Evolutionary conservation across 2,113 vertebrate species (phyloP), one percentile per base, ranked within the genome.

Genomic region (Heterotilapia buettikoferi): DNA sequence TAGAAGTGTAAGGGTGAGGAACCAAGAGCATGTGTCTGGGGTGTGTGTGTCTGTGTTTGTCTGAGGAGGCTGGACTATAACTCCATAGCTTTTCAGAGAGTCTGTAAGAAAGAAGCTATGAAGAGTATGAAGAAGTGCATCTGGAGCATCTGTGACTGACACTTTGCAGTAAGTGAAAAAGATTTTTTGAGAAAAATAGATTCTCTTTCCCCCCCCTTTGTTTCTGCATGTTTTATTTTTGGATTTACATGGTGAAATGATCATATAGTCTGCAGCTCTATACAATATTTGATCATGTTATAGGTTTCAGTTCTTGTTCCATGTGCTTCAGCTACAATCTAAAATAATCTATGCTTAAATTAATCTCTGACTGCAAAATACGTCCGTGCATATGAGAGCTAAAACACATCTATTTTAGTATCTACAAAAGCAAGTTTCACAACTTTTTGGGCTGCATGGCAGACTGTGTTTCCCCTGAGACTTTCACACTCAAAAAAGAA

Each of bases 191-290:
- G 4, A 78, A 19, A 31, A 50, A 78, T 50, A 31, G 26, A 12
- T 73, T 26, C 1, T 71, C 38, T 47, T 11, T 4, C 0, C 0
- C 6, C 16, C 6, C 26, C 3, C 26, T 33, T 31, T 31, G 45
- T 52, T 50, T 33, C 26, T 33, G 18, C 45, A 52, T 31, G 45
- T 52, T 76, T 76, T 29, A 19, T 50, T 50, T 29, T n/a, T 47
- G 9, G 43, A 50, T 50, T 50, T 38, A 68, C 33, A 68, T 68
- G 19, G 19, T 38, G 33, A 38, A 66, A 66, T 66, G 33, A 68
- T 68, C 63, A 68, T 13, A 38, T 38, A 13, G 11, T 38, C 63
- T 38, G 19, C 63, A 68, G 6, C 19, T 68, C 21, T 73, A 26
- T 71, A 18, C 21, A 29, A 43, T 47, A 78, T 78, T 78, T 19